Conservation (phyloP, 2,888 invertebrate genomes). For the Athetis lepigone region DNA sequence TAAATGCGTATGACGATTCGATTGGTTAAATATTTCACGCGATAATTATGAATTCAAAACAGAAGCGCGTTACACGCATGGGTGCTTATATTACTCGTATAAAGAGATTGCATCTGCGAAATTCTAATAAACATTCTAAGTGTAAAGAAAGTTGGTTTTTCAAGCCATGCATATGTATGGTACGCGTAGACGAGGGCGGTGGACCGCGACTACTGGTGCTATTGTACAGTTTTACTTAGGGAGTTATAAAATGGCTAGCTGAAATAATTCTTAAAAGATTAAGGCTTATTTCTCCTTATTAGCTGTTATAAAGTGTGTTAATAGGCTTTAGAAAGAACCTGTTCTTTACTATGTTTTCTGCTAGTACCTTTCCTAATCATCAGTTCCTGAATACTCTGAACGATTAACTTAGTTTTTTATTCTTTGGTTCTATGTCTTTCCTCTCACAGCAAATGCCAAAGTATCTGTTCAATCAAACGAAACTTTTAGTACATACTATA, state of each 20-base stretch:
- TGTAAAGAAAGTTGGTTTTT: slow-evolving; percentile 87
- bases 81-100: slow-evolving; percentile 69
- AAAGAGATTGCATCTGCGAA: slow-evolving; percentile 83
- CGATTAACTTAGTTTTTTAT: slow-evolving; percentile 45
- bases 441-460: slow-evolving; percentile 28
- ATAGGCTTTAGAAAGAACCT: slow-evolving; percentile 17
- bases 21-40: slow-evolving; percentile 47
- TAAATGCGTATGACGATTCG: slow-evolving; percentile 27
- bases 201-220: slow-evolving; percentile 72
- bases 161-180: slow-evolving; percentile 84
- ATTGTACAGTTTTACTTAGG: slow-evolving; percentile 58
- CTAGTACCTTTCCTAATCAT: slow-evolving; percentile 29
- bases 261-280: slow-evolving; percentile 41
- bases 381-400: slow-evolving; percentile 40
- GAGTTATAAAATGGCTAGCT: slow-evolving; percentile 46
- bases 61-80: slow-evolving; percentile 71
- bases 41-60: slow-evolving; percentile 64
- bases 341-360: slow-evolving; percentile 11
- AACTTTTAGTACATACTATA: slow-evolving; percentile 32
- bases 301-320: slow-evolving; percentile 14
- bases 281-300: slow-evolving; percentile 7
- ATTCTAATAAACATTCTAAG: slow-evolving; percentile 80
- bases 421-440: slow-evolving; percentile 24
- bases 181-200: slow-evolving; percentile 71
- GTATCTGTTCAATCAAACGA: slow-evolving; percentile 39